These are phyloP conservation scores for Probaryconus sp. DNA, from an alignment of 1,140 invertebrate genomes.

Conservation along the genomic window DNA sequence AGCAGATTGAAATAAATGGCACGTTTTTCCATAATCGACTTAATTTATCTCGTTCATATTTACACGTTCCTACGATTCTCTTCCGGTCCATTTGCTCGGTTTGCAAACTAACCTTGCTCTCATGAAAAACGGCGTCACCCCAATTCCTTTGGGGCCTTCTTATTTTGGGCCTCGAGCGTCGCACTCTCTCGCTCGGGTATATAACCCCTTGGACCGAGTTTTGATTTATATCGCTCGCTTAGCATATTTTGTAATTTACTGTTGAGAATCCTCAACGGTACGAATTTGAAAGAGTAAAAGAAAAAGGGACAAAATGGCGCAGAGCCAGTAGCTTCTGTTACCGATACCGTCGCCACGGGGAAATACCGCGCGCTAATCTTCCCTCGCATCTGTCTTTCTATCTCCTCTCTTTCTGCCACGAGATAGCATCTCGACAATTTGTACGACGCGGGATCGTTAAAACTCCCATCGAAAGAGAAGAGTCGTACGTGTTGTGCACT, in stretches of 20 bases:
- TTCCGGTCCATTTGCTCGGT: conserved; percentile 76
- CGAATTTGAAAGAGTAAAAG: conserved; percentile 59
- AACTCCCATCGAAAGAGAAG: conserved; percentile 63
- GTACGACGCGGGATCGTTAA: conserved; percentile 75
- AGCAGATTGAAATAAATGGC: conserved; percentile 4
- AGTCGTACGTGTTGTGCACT: conserved; percentile 57
- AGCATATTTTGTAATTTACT: conserved; percentile 76
- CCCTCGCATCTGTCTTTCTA: conserved; percentile 66
- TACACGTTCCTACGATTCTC: conserved; percentile 42
- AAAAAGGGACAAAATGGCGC: conserved; percentile 48
- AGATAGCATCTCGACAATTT: conserved; percentile 77
- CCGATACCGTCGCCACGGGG: conserved; percentile 61
- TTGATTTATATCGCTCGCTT: conserved; percentile 78
- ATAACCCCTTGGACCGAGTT: conserved; percentile 66
- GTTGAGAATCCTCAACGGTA: conserved; percentile 77
- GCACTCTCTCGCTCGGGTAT: conserved; percentile 58
- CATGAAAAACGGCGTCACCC: conserved; percentile 56
- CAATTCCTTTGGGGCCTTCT: conserved; percentile 56
- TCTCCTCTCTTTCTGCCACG: conserved; percentile 45
- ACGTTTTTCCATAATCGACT: neutral
- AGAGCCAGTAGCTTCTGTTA: conserved; percentile 65
- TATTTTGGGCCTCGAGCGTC: conserved; percentile 54
- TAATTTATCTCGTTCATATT: conserved; percentile 24
- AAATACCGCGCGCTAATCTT: conserved; percentile 70
- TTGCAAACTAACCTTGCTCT: conserved; percentile 72